A percentile compares a stretch with the other conserved stretches of the same genome.
phyloP scores from a whole-genome alignment of 1,140 invertebrate species.

The Macrostomum lignano region DNA sequence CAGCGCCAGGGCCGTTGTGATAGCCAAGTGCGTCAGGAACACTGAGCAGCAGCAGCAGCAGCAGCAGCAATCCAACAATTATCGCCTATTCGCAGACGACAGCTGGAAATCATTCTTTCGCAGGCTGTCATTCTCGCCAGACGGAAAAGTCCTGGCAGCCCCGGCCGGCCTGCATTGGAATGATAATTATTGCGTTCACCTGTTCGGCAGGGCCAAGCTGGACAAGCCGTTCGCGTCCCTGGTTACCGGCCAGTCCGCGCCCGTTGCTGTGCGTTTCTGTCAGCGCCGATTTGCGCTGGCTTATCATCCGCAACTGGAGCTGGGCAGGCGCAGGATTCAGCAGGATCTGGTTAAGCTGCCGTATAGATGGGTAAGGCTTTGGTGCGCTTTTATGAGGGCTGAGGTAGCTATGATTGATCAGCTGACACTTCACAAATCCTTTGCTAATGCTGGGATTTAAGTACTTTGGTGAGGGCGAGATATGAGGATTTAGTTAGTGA shows the following conservation, averaged over 20 bases:
- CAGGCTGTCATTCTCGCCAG: conserved; percentile 53
- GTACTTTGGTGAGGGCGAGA: too few species aligned
- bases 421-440: too few species aligned
- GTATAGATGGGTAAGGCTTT: conserved; percentile 56
- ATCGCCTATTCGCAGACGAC: conserved; percentile 59
- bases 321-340: too few species aligned
- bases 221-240: conserved; percentile 47
- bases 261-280: conserved; percentile 42
- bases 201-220: conserved; percentile 9
- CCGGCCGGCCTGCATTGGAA: conserved; percentile 32
- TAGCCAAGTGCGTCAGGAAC: conserved; percentile 1
- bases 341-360: conserved; percentile 33
- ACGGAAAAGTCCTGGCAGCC: conserved; percentile 54
- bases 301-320: too few species aligned
- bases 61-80: conserved; percentile 13
- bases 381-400: too few species aligned
- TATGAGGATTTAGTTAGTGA: too few species aligned
- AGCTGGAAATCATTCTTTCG: conserved; percentile 71
- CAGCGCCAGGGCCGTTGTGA: neutral
- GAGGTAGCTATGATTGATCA: too few species aligned
- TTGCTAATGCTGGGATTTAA: too few species aligned
- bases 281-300: conserved; percentile 42
- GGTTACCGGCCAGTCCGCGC: conserved; percentile 43
- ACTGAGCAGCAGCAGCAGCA: conserved; percentile 7
- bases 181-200: conserved; percentile 9